Conservation (phyloP, 2,888 invertebrate genomes). For the Balanococcus diminutus region DNA sequence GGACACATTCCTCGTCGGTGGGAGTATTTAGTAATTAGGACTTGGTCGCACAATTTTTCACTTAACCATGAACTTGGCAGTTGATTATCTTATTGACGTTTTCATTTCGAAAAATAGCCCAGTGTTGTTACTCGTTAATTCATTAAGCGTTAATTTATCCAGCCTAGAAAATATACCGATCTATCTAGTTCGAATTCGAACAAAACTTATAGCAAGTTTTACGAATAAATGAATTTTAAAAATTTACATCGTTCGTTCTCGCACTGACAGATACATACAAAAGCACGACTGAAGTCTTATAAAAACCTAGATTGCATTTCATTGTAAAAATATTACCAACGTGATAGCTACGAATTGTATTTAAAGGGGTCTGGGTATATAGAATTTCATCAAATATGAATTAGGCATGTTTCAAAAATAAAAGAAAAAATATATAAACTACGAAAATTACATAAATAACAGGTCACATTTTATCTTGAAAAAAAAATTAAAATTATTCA, state of each 20-base stretch:
- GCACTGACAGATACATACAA: neutral
- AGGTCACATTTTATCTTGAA: neutral
- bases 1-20: neutral
- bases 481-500: neutral
- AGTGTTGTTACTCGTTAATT: neutral
- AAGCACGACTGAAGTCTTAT: conserved; percentile 4
- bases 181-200: neutral
- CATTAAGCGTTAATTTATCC: neutral
- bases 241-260: neutral
- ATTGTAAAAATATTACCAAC: neutral
- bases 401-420: neutral
- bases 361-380: neutral
- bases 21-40: neutral
- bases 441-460: neutral
- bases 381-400: neutral
- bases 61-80: neutral
- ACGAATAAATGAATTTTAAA: neutral
- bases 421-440: neutral
- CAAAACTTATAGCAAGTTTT: neutral
- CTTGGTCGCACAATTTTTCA: conserved; percentile 4
- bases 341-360: neutral
- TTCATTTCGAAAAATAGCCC: neutral
- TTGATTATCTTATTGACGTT: conserved; percentile 22
- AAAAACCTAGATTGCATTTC: conserved; percentile 10
- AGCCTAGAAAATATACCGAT: neutral